These are phyloP conservation scores for Eptesicus fuscus DNA, from an alignment of 2,113 vertebrate genomes.

Conservation along the genomic window DNA sequence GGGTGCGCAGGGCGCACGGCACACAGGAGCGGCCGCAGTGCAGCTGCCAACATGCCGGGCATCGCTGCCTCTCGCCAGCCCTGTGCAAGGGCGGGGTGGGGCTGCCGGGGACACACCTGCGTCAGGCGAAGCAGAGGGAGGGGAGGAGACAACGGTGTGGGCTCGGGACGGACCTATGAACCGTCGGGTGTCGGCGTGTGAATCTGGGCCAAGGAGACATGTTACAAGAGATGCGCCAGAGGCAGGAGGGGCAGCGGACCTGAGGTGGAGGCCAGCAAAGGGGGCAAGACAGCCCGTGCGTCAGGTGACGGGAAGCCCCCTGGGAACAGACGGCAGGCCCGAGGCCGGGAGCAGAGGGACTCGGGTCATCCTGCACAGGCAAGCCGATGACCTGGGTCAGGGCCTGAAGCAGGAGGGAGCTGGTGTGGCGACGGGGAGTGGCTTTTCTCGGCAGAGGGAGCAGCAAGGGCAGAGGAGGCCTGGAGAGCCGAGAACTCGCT, in stretches of 20 bases:
- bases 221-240: not conserved
- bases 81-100: too few species aligned
- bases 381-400: accelerated
- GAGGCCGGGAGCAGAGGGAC: not conserved
- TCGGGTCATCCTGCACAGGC: not conserved
- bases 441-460: not conserved
- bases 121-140: not conserved
- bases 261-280: not conserved
- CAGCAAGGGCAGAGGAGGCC: not conserved
- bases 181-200: accelerated
- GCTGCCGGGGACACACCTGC: not conserved
- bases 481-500: not conserved
- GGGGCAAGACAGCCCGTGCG: accelerated
- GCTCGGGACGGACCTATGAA: accelerated
- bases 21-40: accelerated
- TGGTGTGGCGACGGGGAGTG: accelerated
- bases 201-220: not conserved
- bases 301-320: too few species aligned
- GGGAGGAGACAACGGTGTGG: too few species aligned
- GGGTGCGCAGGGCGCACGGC: accelerated
- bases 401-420: not conserved
- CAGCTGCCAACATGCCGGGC: not conserved
- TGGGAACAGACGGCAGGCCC: not conserved
- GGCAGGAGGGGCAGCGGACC: not conserved
- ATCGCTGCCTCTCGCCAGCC: not conserved